Evolutionary conservation across 2,888 invertebrate genomes (phyloP).

Genomic region (Parnassius orleans): DNA sequence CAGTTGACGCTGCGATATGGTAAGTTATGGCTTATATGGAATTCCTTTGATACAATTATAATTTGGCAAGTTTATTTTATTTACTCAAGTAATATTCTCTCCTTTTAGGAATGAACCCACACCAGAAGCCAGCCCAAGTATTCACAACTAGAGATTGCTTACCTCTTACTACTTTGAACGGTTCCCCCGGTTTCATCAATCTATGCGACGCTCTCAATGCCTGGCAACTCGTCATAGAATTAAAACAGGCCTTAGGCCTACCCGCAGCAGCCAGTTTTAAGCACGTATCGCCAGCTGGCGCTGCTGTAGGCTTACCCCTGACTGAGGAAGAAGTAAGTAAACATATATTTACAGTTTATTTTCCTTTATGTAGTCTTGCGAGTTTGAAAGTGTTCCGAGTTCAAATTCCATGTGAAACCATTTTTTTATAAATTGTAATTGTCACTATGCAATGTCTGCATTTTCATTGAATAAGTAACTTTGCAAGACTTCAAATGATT

Average conservation of each 20-base stretch:
- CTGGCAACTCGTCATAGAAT: conserved; percentile 96
- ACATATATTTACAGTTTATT: too few relatives aligned
- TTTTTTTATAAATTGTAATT: too few relatives aligned
- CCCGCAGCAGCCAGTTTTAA: conserved; percentile 99
- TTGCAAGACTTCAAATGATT: too few relatives aligned
- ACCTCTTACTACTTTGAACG: conserved; percentile 94
- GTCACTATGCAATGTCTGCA: too few relatives aligned
- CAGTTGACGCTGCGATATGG: conserved; percentile 94
- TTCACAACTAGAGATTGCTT: conserved; percentile 89
- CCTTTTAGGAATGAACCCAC: conserved; percentile 92
- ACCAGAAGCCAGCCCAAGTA: conserved; percentile 97
- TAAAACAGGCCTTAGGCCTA: conserved; percentile 87
- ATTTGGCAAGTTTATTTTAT: not conserved
- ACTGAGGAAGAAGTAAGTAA: conserved; percentile 81
- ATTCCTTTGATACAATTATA: not conserved
- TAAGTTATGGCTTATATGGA: conserved; percentile 43
- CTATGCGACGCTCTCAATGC: conserved; percentile 98
- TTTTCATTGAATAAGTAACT: too few relatives aligned
- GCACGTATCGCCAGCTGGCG: conserved; percentile 98
- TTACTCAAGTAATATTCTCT: not conserved
- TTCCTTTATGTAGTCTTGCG: too few relatives aligned
- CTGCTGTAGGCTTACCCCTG: conserved; percentile 93
- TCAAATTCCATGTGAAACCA: too few relatives aligned
- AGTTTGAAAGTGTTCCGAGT: too few relatives aligned
- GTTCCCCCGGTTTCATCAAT: conserved; percentile 98